Conservation (phyloP, 2,797 vertebrate genomes). For the Rhinophrynus dorsalis region DNA sequence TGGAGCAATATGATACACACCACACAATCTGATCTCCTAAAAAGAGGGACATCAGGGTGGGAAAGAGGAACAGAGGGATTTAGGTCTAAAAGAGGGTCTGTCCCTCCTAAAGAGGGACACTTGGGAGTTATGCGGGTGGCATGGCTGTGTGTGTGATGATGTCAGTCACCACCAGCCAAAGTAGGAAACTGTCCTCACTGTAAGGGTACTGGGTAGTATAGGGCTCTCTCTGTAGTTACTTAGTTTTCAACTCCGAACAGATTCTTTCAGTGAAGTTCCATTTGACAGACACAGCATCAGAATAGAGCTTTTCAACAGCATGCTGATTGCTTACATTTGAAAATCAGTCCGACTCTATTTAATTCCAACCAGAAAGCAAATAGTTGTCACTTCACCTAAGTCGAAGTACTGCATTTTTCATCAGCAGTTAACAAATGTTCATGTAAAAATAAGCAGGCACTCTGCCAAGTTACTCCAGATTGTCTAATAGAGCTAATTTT, state of each 20-base stretch:
- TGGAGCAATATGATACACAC: no score
- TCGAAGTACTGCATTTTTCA: slow-evolving; percentile 74
- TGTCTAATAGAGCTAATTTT: slow-evolving; percentile 59
- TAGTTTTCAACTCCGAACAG: slow-evolving; percentile 15
- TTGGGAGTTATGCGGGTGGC: no score
- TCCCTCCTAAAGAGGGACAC: no score
- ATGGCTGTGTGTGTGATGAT: no score
- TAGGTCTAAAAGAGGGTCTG: no score
- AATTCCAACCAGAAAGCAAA: slow-evolving; percentile 55
- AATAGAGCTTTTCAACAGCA: slow-evolving; percentile 52
- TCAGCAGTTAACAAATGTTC: slow-evolving; percentile 79
- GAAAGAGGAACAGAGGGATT: no score
- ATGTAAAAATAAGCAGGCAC: slow-evolving; percentile 74
- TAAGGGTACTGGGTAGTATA: no score
- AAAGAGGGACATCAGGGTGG: no score
- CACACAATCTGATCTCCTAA: no score
- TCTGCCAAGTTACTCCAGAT: slow-evolving; percentile 63
- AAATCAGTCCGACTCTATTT: slow-evolving; percentile 55
- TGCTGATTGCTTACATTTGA: slow-evolving; percentile 58
- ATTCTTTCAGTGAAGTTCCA: neutral
- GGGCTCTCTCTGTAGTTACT: no score
- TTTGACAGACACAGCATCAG: slow-evolving; percentile 30
- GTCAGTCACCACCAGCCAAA: no score
- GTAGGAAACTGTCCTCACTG: no score
- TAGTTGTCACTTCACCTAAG: slow-evolving; percentile 71